Percentiles rank a stretch among this genome's conserved stretches.
Evolutionary conservation across 2,888 invertebrate genomes (phyloP).

Genomic region (Phalera bucephala): DNA sequence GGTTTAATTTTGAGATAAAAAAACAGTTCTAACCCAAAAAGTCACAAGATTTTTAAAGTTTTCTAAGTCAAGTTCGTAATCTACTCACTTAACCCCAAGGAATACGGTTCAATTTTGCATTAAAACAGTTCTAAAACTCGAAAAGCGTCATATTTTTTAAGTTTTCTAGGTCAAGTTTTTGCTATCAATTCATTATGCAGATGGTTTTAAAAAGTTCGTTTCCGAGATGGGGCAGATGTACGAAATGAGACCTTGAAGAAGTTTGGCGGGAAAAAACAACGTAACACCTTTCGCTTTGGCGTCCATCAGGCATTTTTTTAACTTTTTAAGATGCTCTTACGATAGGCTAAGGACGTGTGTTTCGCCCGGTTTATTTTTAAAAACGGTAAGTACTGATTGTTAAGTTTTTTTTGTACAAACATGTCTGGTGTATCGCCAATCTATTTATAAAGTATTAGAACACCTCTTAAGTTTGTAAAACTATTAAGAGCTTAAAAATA

Average conservation of each 20-base stretch:
- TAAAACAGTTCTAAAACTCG: conserved; percentile 24
- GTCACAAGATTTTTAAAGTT: conserved; percentile 49
- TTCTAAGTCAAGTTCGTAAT: conserved; percentile 71
- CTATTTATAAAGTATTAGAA: no score
- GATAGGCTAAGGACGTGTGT: conserved; percentile 19
- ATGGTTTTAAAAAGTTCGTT: conserved; percentile 68
- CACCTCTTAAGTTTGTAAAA: no score
- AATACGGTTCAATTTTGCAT: conserved; percentile 28
- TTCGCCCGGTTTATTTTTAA: conserved; percentile 2
- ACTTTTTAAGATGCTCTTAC: conserved; percentile 35
- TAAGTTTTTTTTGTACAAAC: no score
- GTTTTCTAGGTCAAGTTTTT: conserved; percentile 80
- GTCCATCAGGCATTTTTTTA: conserved; percentile 52
- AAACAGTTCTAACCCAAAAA: conserved; percentile 23
- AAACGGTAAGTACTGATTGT: not conserved
- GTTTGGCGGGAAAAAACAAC: conserved; percentile 64
- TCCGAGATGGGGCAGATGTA: conserved; percentile 73
- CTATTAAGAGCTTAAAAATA: no score
- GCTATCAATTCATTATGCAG: conserved; percentile 79
- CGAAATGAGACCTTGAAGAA: conserved; percentile 68
- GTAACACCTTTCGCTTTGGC: conserved; percentile 63
- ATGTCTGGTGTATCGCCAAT: no score
- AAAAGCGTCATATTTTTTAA: conserved; percentile 45
- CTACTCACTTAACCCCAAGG: conserved; percentile 15
- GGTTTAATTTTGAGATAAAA: conserved; percentile 20